Evolutionary conservation across 2,797 vertebrate genomes (phyloP).

Genomic region (Lepilemur ruficaudatus): DNA sequence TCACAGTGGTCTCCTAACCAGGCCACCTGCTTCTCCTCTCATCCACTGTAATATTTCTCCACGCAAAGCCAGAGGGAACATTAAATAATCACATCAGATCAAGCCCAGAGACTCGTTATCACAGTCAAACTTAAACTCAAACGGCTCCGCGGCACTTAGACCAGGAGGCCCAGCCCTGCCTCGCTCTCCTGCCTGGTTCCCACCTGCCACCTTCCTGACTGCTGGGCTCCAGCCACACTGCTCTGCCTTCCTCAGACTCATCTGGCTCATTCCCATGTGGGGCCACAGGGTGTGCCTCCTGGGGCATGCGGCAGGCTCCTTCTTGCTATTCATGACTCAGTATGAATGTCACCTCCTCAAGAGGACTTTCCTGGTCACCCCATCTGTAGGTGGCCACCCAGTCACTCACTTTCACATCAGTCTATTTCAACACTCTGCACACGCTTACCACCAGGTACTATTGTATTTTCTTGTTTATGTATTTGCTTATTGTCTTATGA

Average conservation of each 20-base stretch:
- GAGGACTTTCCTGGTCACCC: neutral
- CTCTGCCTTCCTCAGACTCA: neutral
- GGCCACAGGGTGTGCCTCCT: neutral
- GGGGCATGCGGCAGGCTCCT: neutral
- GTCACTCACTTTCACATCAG: neutral
- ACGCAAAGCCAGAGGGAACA: neutral
- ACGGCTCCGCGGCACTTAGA: neutral
- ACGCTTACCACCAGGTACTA: too few species aligned
- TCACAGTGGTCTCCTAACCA: neutral
- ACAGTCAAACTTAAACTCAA: neutral
- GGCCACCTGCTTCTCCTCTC: neutral
- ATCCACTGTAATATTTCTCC: neutral
- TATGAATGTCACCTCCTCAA: neutral
- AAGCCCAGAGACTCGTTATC: neutral
- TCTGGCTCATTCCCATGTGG: neutral
- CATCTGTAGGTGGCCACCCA: neutral
- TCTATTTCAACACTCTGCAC: neutral
- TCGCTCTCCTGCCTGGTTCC: neutral
- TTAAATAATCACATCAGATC: neutral
- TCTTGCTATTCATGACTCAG: neutral
- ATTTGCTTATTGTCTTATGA: neutral
- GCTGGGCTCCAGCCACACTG: fast-evolving
- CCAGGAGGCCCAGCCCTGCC: neutral
- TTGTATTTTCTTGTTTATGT: neutral
- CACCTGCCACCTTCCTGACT: too few species aligned